A percentile compares a stretch with the other conserved stretches of the same genome.
These are phyloP conservation scores for Molanna angustata DNA, from an alignment of 2,888 invertebrate genomes.

Conservation along the genomic window DNA sequence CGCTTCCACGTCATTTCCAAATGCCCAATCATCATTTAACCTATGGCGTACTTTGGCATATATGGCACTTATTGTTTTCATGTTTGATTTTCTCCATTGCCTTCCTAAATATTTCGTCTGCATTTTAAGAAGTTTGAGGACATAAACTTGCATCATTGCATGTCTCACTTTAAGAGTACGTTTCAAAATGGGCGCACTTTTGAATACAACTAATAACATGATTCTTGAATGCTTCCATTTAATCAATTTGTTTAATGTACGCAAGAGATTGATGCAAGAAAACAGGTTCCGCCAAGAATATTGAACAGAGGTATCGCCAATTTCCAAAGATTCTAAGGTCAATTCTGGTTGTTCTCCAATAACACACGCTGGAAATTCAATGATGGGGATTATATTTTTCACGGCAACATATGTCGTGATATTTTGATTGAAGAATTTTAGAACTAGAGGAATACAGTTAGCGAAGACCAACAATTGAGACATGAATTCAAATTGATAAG, in stretches of 20 bases:
- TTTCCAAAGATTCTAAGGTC: constrained; percentile 86
- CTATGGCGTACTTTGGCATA: constrained; percentile 96
- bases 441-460: constrained; percentile 95
- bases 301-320: constrained; percentile 73
- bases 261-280: constrained; percentile 92
- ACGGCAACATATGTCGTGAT: constrained; percentile 93
- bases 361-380: constrained; percentile 95
- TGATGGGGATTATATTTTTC: constrained; percentile 87
- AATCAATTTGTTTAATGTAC: constrained; percentile 96
- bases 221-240: constrained; percentile 99
- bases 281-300: constrained; percentile 99
- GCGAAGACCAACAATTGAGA: constrained; percentile 98
- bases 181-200: constrained; percentile 97
- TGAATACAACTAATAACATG: constrained; percentile 99
- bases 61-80: constrained; percentile 99
- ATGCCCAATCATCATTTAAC: constrained; percentile 99
- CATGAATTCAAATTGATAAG: constrained; percentile 99
- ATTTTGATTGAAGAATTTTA: constrained; percentile 99
- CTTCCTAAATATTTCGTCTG: constrained; percentile 98
- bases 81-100: constrained; percentile 98
- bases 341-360: constrained; percentile 93
- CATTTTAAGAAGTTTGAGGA: constrained; percentile 97
- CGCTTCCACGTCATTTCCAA: constrained; percentile 96
- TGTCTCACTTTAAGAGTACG: constrained; percentile 93
- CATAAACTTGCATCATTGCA: constrained; percentile 97